Evolutionary conservation across 2,797 vertebrate genomes (phyloP), one percentile per base, ranked within the genome.

Genomic region (Premnoplex brunnescens): DNA sequence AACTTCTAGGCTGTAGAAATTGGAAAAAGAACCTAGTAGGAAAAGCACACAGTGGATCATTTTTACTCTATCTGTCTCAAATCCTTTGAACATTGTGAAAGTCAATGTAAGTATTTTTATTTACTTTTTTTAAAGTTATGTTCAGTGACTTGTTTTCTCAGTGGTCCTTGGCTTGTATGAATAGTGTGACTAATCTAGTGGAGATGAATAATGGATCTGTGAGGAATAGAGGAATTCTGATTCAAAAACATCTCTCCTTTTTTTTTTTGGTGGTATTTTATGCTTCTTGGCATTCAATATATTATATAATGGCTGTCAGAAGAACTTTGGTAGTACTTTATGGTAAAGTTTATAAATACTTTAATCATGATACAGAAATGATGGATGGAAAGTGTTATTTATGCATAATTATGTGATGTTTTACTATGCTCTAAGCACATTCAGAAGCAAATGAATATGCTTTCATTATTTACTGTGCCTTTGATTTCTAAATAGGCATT

Each of bases 331-430:
- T 88, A 94, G 60, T 93, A 69, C 88, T 89, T 90, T 88, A 94
- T 60, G 76, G 76, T 73, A 78, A 91, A 91, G 63, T 96, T 96
- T 94, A 93, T 88, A 85, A 97, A 96, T 83, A 72, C 82, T 95
- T 96, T 49, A 94, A 81, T 96, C 96, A 93, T 97, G 90, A 96
- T 98, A 97, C 96, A 88, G 95, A 97, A 89, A 85, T 85, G 93
- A 97, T 93, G 89, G 88, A 94, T 96, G 93, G 85, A 93, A 97
- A 96, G 82, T 2, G 3, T 83, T 90, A 58, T 96, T 95, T 96
- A 95, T 95, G 89, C 43, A 55, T 81, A 91, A 94, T 89, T 91
- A 66, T 52, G 74, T 85, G 86, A 84, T 95, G 95, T 95, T 97
- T 95, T 91, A 86, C 87, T 76, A 36, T 92, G 69, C 91, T 96